Evolutionary conservation across 2,113 vertebrate species (phyloP).

Genomic region (Ptyas mucosa): DNA sequence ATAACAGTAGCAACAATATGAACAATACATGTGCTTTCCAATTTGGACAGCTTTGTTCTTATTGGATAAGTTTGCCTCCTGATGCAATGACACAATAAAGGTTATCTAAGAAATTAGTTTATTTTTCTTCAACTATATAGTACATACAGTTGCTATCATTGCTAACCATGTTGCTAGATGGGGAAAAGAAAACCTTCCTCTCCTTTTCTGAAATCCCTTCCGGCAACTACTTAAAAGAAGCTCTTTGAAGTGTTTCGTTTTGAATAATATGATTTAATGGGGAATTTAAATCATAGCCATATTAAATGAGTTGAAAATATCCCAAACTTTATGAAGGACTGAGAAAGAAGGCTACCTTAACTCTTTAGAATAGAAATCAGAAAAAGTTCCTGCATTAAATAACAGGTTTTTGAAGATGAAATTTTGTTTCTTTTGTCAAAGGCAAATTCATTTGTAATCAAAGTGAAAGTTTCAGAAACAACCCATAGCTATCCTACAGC

Average conservation of each 20-base stretch:
- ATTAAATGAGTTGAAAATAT: constrained; percentile 19
- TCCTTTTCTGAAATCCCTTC: background rate
- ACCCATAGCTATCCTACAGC: background rate
- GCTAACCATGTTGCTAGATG: background rate
- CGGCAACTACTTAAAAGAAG: constrained; percentile 1
- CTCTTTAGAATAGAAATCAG: background rate
- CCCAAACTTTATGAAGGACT: background rate
- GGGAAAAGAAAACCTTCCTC: background rate
- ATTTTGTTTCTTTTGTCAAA: background rate
- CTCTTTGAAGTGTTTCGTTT: constrained; percentile 32
- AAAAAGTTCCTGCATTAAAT: constrained; percentile 8
- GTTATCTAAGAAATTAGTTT: constrained; percentile 3
- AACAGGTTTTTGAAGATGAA: background rate
- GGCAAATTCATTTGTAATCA: constrained; percentile 1
- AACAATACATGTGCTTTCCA: background rate
- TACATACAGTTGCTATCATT: background rate
- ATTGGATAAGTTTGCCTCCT: constrained; percentile 2
- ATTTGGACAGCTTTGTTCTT: background rate
- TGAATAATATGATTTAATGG: constrained; percentile 21
- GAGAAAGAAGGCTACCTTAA: background rate
- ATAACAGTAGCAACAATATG: background rate
- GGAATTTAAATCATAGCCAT: constrained; percentile 24
- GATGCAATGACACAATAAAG: background rate
- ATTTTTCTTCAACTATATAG: background rate
- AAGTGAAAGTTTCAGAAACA: background rate